Base-by-base conservation (phyloP, 2,888 invertebrate genomes). In the Ectropis crepuscularia region DNA sequence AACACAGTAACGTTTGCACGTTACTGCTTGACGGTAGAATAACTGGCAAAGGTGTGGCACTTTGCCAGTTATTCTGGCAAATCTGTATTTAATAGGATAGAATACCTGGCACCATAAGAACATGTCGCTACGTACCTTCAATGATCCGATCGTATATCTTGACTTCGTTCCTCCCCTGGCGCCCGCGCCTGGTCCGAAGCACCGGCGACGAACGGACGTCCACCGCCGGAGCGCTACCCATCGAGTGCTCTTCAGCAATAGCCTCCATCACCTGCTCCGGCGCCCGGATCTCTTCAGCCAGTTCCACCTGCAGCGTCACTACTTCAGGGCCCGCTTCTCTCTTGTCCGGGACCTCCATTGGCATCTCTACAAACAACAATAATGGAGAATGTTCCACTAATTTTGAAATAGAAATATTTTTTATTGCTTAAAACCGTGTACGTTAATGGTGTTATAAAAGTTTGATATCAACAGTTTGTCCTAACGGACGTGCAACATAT, bases 81-180 rank as follows among this genome's bases (percentile, higher is more conserved):
- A n/a, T n/a, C n/a, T n/a, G n/a, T n/a, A n/a, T n/a, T n/a, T n/a
- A n/a, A n/a, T 28, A 28, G 2, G 4, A 28, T 28, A 28, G 16
- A 28, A 28, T 28, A 28, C 16, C 16, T 28, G 16, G 16, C 16
- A 2, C 2, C 16, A 28, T 28, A 28, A 28, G 16, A 4, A 28
- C 16, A 28, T 28, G 1, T 28, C 4, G 16, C 5, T 12, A 9
- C 46, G 45, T 74, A 91, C 92, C 93, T 83, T 93, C 93, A 76
- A 92, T 88, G 70, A 93, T 85, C 61, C 90, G 85, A 65, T 93
- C 93, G 80, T 93, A 92, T 50, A 93, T 92, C 71, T 93, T 93
- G 9, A 93, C 93, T 73, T 92, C 92, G 69, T 86, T 91, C 58
- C 86, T 77, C 0, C 92, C 91, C 65, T 90, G 91, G 10, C 92